Evolutionary conservation across 2,113 vertebrate genomes (phyloP).

Genomic region (Nycticryphes semicollaris): DNA sequence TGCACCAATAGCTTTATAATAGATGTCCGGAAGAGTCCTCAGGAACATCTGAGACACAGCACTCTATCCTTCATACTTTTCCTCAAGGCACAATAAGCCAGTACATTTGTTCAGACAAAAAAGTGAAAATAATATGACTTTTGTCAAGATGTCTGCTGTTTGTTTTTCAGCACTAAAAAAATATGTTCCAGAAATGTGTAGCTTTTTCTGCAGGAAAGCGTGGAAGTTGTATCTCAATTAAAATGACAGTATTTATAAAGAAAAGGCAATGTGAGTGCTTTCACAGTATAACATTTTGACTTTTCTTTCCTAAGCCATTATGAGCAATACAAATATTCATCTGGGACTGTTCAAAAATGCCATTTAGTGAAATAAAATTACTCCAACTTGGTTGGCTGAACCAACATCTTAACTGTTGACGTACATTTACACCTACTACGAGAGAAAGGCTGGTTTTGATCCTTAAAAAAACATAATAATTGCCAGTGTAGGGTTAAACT

Average conservation of each 20-base stretch:
- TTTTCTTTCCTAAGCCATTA: conserved; percentile 12
- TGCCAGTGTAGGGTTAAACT: neutral
- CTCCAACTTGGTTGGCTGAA: neutral
- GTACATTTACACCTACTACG: neutral
- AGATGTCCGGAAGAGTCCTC: neutral
- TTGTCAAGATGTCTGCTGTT: neutral
- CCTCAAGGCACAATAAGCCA: neutral
- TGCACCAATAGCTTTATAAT: neutral
- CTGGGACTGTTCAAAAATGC: neutral
- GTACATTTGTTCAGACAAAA: neutral
- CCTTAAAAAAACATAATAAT: neutral
- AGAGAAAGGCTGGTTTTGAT: neutral
- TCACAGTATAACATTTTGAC: neutral
- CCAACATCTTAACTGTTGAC: neutral
- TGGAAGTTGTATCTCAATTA: neutral
- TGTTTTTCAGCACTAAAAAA: neutral
- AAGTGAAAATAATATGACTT: neutral
- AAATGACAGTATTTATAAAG: conserved; percentile 1
- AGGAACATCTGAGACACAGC: neutral
- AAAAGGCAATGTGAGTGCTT: neutral
- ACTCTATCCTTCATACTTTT: neutral
- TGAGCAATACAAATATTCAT: conserved; percentile 2
- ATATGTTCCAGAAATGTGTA: neutral
- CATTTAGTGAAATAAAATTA: conserved; percentile 2
- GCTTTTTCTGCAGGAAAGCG: neutral